Evolutionary conservation across 2,888 invertebrate genomes (phyloP).

Genomic region (Lampropteryx suffumata): DNA sequence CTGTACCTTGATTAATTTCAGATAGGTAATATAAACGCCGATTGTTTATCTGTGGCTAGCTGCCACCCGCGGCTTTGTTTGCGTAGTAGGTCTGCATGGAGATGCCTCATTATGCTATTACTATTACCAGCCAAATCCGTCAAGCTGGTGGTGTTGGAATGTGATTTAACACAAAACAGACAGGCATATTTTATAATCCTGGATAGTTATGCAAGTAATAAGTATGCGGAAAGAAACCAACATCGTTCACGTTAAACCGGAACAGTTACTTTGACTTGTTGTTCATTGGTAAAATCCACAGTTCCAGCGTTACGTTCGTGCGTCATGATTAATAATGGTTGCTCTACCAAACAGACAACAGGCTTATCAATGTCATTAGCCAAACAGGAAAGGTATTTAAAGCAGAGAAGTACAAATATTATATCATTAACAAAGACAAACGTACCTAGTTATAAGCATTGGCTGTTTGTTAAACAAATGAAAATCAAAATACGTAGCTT

Average conservation of each 20-base stretch:
- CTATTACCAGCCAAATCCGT: no score
- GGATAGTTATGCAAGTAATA: no score
- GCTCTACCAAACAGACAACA: conserved; percentile 29
- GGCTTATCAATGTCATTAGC: conserved; percentile 31
- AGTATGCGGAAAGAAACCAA: conserved; percentile 8
- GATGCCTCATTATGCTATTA: no score
- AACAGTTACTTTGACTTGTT: conserved; percentile 16
- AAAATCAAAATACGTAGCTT: not conserved
- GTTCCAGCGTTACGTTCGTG: conserved; percentile 16
- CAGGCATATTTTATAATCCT: no score
- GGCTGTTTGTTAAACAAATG: conserved; percentile 18
- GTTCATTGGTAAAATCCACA: conserved; percentile 3
- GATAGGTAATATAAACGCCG: conserved; percentile 5
- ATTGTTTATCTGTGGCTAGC: conserved; percentile 5
- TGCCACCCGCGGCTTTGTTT: no score
- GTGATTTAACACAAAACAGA: no score
- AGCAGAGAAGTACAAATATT: conserved; percentile 8
- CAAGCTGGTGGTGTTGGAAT: no score
- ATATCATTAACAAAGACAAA: conserved; percentile 2
- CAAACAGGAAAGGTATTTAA: conserved; percentile 31
- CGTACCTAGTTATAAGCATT: conserved; percentile 13
- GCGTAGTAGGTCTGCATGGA: no score
- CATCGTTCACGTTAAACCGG: conserved; percentile 1
- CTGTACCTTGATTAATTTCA: conserved; percentile 13
- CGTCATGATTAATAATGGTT: conserved; percentile 29